Evolutionary conservation across 2,888 invertebrate species (phyloP), one percentile per base, ranked within the genome.

Genomic region (Syrista parreyssii): DNA sequence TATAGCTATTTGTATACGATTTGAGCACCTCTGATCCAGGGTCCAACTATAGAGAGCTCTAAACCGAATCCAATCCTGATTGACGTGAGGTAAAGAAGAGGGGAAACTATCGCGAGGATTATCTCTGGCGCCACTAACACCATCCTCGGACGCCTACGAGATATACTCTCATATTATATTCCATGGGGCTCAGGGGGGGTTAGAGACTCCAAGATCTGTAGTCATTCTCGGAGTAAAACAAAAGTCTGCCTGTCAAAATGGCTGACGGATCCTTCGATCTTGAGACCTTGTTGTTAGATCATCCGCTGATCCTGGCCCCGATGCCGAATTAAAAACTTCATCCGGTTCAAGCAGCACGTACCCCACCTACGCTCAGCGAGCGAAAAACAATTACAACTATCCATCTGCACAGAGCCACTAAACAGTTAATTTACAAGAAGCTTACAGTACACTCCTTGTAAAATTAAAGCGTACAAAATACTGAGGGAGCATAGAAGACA

Each of bases 11-110:
- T 23, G 80, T 81, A 85, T 83, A 81, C 79, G 78, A 77, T 86
- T 86, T 86, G 89, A 91, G 88, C 88, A 89, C 85, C 89, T 84
- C 88, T 87, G 88, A 87, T 84, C 84, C 84, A 80, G 83, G 86
- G 84, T 86, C 86, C 81, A 85, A 83, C 86, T 86, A 88, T 88
- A 88, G 88, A 88, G 87, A 87, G 85, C 86, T 88, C 87, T 87
- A 88, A 87, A 89, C 88, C 88, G 87, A 90, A 87, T 89, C 87
- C 89, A 90, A 91, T 91, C 91, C 90, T 91, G 91, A 91, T 89
- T 91, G 91, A 91, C 91, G 88, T 87, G 85, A 80, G 80, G 84
- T 85, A 86, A 84, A 86, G 85, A 88, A 87, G 86, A 87, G 87
- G 87, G 87, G 89, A 86, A 88, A 87, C 89, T 89, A 90, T 88